phyloP scores from a whole-genome alignment of 2,888 invertebrate genomes.

The Trisateles emortualis region DNA sequence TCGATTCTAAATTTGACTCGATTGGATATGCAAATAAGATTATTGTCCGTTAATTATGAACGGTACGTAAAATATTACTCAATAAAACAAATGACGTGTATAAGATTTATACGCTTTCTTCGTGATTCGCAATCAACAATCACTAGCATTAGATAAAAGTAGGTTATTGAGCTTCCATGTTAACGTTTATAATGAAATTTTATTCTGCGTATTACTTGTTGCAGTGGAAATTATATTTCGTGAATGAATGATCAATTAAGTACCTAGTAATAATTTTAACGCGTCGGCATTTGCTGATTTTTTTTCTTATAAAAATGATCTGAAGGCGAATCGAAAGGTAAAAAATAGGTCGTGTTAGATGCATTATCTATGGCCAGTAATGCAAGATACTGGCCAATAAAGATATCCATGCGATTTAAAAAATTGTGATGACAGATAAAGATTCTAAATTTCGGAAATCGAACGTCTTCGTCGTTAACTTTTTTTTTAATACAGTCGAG shows the following conservation, averaged over 20 bases:
- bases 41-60: conserved; percentile 34
- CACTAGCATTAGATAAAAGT: conserved; percentile 16
- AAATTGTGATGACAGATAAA: no score
- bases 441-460: conserved; percentile 5
- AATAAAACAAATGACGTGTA: conserved; percentile 42
- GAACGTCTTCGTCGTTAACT: conserved; percentile 19
- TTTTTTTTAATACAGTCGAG: conserved; percentile 32
- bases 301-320: no score
- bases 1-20: conserved; percentile 20
- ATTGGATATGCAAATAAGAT: conserved; percentile 28
- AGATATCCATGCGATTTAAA: no score
- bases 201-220: conserved; percentile 1
- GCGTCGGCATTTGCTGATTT: no score
- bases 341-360: no score
- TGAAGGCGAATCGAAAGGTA: no score
- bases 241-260: no score
- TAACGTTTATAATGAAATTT: conserved; percentile 6
- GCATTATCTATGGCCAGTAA: not conserved
- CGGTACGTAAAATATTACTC: conserved; percentile 28
- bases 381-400: not conserved
- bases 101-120: conserved; percentile 48
- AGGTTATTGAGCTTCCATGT: conserved; percentile 26
- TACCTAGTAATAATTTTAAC: no score
- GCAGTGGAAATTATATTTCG: not conserved
- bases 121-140: conserved; percentile 14